Base-by-base conservation (phyloP, 2,888 invertebrate genomes). In the Nomada flava region DNA sequence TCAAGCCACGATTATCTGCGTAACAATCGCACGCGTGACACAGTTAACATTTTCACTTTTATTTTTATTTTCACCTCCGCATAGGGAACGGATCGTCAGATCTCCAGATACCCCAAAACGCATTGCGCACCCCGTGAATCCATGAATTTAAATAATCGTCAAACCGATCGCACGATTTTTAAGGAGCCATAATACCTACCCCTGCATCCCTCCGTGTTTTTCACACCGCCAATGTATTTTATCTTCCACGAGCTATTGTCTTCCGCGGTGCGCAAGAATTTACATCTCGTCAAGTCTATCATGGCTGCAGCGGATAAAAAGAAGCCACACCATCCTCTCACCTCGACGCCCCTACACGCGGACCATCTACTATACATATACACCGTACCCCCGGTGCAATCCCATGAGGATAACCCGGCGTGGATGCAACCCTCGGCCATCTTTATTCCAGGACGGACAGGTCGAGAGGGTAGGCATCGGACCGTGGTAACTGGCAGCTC, bases 401-500 rank as follows among this genome's bases (percentile, higher is more conserved):
- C 90, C 92, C 91, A 88, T 62, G 90, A 88, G 90, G 87, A 89
- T 90, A 87, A 86, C 86, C 87, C 86, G 85, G 86, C 85, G 62
- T 20, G 87, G 88, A 89, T 88, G 85, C 86, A 88, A 87, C 86
- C 89, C 86, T 86, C 87, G 89, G 88, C 91, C 92, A 93, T 93
- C 93, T 92, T 93, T 93, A 92, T 93, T 92, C 92, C 86, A 81
- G 90, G 89, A 90, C 89, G 91, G 92, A 92, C 93, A 91, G 91
- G 90, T 90, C 91, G 92, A 90, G 92, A 92, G 93, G 93, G 93
- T 93, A 93, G 91, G 93, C 93, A 93, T 93, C 92, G 93, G 92
- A 93, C 91, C 93, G 92, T 93, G 91, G 93, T 93, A 93, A 93
- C 93, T 92, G 92, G 92, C 91, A 89, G 91, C 92, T 90, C 93